Base-by-base conservation (phyloP, 1,140 invertebrate genomes). In the Pogonomyrmex barbatus region DNA sequence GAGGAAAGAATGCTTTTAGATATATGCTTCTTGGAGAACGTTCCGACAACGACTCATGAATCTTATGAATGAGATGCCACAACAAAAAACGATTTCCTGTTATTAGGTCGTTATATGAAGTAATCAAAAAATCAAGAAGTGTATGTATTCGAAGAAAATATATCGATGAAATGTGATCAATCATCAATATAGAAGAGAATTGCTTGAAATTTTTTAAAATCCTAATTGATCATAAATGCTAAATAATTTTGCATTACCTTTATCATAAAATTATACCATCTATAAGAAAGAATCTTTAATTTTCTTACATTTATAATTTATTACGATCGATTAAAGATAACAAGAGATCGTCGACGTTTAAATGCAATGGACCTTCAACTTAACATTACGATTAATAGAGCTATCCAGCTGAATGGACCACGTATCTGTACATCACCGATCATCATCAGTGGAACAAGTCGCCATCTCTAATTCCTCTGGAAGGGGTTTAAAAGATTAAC, bases 261-360 rank as follows among this genome's bases (percentile, higher is more conserved):
- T 24, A 24, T 47, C 24, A 47, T 33, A 47, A 24, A 14, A 81
- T 68, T 65, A 52, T 47, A 47, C 17, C n/a, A 9, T 56, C 47
- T 4, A 79, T 30, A 56, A 14, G 10, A 24, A 33, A 68, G 4
- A 30, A 68, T 45, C 14, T 56, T 17, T 36, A 56, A 58, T 70
- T 36, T 39, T 68, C 33, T 67, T 36, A 33, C 3, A 70, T 36
- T 68, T 47, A 24, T 54, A 81, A 58, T 58, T 70, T 33, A 70
- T 81, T 81, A 70, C 42, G 24, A 58, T 33, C 65, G 24, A 56
- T 70, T 81, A 81, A 70, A 81, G 65, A 70, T 81, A 81, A 81
- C 14, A 45, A 70, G 50, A 70, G 5, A 56, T 14, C n/a, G 12
- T 45, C 12, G 47, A 33, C 77, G 2, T 65, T 58, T 81, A 70